phyloP scores from a whole-genome alignment of 2,888 invertebrate genomes.

The Pachydiplax longipennis region DNA sequence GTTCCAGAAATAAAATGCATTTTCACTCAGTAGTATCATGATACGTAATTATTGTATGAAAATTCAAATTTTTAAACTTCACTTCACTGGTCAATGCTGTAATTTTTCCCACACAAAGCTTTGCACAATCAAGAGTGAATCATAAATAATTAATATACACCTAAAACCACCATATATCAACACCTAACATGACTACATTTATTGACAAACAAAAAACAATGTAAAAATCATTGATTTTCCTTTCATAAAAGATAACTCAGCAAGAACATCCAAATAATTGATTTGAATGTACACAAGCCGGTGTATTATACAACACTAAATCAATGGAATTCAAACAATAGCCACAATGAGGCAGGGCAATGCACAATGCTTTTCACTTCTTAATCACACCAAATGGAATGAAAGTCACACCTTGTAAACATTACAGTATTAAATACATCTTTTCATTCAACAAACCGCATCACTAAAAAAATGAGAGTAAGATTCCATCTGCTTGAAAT shows the following conservation, averaged over 20 bases:
- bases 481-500: not conserved
- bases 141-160: not conserved
- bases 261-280: not conserved
- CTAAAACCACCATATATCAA: conserved; percentile 11
- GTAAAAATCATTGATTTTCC: not conserved
- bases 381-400: conserved; percentile 6
- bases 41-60: not conserved
- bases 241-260: not conserved
- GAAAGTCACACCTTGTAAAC: not conserved
- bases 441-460: not conserved
- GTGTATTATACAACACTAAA: not conserved
- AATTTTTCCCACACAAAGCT: not conserved
- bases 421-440: not conserved
- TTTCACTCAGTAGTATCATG: not conserved
- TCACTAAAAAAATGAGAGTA: not conserved
- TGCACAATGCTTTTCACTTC: not conserved
- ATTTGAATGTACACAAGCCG: not conserved
- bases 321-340: conserved; percentile 7
- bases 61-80: not conserved
- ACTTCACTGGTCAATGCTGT: not conserved
- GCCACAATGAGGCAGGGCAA: not conserved
- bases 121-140: not conserved
- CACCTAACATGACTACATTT: not conserved
- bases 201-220: conserved; percentile 10
- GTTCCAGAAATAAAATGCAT: not conserved